Evolutionary conservation across 2,113 vertebrate species (phyloP).

Genomic region (Alethe diademata): DNA sequence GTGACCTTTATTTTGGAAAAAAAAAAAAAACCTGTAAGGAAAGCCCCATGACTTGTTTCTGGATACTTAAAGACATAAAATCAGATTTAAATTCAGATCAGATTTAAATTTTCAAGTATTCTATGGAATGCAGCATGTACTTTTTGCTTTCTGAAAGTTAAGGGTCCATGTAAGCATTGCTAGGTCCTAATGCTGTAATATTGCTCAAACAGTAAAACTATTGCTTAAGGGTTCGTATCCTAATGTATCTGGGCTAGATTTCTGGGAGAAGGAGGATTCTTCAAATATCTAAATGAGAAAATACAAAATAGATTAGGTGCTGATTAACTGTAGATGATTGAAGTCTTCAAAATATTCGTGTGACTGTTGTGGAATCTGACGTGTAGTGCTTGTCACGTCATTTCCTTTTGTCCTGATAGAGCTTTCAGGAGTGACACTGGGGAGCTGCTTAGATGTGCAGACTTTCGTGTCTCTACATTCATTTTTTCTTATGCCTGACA

Average conservation of each 20-base stretch:
- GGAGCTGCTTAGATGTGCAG: not conserved
- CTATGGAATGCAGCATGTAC: not conserved
- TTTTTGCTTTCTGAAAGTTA: not conserved
- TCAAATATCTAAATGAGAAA: not conserved
- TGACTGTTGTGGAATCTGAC: not conserved
- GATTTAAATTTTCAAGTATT: not conserved
- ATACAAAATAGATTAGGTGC: not conserved
- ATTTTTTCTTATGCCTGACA: not conserved
- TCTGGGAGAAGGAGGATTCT: not conserved
- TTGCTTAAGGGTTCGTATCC: not conserved
- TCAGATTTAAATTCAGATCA: not conserved
- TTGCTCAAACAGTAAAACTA: not conserved
- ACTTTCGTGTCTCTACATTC: not conserved
- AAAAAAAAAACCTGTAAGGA: not conserved
- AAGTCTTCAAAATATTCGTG: not conserved
- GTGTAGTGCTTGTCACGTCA: accelerated
- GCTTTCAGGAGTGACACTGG: not conserved
- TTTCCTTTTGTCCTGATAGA: not conserved
- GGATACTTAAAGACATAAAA: not conserved
- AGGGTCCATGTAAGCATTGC: not conserved
- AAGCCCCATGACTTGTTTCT: not conserved
- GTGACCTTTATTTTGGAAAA: not conserved
- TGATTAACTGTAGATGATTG: not conserved
- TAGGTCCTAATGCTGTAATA: not conserved
- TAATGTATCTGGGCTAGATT: not conserved